Base-by-base conservation (phyloP, 53 echinoderm and acorn worm species). In the Mesocentrotus franciscanus region DNA sequence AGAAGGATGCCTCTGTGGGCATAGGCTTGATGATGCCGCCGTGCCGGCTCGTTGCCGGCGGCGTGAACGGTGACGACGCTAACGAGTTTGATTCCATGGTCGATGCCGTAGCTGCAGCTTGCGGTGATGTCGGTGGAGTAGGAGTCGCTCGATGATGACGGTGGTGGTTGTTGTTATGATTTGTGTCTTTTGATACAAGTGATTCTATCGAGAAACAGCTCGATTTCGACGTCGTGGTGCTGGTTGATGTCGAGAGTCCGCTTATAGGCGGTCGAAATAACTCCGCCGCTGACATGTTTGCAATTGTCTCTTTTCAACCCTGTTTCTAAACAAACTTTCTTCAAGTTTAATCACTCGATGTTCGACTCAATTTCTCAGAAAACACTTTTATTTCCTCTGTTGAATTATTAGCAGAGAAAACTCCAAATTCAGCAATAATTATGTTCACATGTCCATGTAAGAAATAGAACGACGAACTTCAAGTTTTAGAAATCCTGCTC, bases 11-110 rank as follows among this genome's bases (percentile, higher is more conserved):
- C 56, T 94, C 95, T 18, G 95, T 94, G 66, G 95, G 95, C 95
- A 94, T 94, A 22, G 95, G 95, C 56, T 94, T 94, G 95, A 94
- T 94, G 95, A 94, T 94, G 70, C 95, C 95, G 72, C 95, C 95
- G 56, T 87, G 62, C 55, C 95, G 85, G 71, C 85, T 94, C 26
- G 95, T 87, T 1, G 87, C 95, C 36, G 95, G 85, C 56, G 95
- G 87, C 68, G 85, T 85, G 70, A 94, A 85, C 42, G 95, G 95
- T 66, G 95, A 94, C 49, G 95, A 94, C 0, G 95, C 95, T 36
- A 94, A 64, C 66, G 95, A 94, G 70, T 85, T 94, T 12, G 95
- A 85, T 35, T 94, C 95, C 60, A 85, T 55, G 34, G 95, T 94
- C 68, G 95, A 94, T 9, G 95, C 95, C 66, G 95, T 94, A 8